Conservation (phyloP, 2,888 invertebrate species). For the Elysia crispata region DNA sequence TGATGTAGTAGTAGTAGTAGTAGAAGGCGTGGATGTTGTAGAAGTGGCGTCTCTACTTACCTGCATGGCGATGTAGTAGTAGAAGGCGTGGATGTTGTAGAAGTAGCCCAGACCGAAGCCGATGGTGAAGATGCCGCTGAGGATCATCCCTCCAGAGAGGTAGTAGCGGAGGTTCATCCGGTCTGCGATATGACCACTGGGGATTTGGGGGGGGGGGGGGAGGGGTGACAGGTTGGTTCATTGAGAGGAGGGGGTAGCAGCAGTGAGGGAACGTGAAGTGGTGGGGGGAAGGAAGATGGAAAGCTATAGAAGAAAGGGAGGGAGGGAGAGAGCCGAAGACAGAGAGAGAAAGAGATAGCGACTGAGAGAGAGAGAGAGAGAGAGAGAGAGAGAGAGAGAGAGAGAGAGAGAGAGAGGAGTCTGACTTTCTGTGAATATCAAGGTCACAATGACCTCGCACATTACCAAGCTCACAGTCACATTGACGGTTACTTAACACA, state of each 20-base stretch:
- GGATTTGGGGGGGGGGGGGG: conserved; percentile 46
- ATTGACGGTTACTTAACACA: no score
- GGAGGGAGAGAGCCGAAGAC: neutral
- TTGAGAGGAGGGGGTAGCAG: no score
- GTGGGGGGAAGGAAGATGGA: no score
- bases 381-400: no score
- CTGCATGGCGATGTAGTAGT: conserved; percentile 91
- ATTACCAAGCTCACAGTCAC: no score
- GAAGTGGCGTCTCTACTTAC: no score
- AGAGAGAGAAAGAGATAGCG: conserved; percentile 16
- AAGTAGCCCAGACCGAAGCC: conserved; percentile 92
- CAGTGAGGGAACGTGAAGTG: no score
- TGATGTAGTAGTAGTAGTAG: no score
- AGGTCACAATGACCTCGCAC: no score
- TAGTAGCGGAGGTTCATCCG: conserved; percentile 93
- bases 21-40: no score
- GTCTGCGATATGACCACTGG: conserved; percentile 92
- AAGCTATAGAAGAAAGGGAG: neutral
- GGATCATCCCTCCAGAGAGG: conserved; percentile 92
- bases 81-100: conserved; percentile 87
- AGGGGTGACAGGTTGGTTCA: neutral
- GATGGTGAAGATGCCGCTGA: conserved; percentile 90
- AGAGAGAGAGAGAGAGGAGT: no score
- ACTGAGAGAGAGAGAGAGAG: neutral
- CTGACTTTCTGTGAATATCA: no score